These are phyloP conservation scores for Sebastes schlegelii DNA, from an alignment of 2,113 vertebrate genomes.

Conservation along the genomic window DNA sequence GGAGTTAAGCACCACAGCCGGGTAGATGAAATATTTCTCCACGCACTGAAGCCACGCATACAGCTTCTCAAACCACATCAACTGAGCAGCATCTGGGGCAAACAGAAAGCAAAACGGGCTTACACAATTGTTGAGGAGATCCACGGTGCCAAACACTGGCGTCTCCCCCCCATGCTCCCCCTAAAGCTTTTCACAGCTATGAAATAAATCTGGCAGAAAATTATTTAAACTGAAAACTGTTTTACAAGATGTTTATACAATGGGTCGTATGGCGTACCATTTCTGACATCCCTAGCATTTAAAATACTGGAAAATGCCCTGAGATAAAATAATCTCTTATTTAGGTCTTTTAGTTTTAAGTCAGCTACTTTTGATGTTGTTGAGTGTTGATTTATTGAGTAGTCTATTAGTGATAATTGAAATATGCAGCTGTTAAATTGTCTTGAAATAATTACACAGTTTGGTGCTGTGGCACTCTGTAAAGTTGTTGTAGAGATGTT, in stretches of 20 bases:
- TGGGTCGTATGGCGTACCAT: not conserved
- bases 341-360: not conserved
- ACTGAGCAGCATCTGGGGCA: constrained; percentile 88
- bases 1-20: constrained; percentile 91
- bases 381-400: not conserved
- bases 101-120: not conserved
- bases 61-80: constrained; percentile 96
- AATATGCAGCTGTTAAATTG: not conserved
- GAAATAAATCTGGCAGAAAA: constrained; percentile 17
- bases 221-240: constrained; percentile 1
- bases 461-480: not conserved
- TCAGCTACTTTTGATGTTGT: not conserved
- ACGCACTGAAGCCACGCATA: constrained; percentile 92
- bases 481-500: not conserved
- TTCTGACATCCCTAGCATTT: not conserved
- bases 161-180: not conserved
- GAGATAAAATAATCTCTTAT: not conserved
- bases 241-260: not conserved
- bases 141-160: not conserved
- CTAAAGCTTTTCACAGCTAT: constrained; percentile 1
- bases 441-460: not conserved
- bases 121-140: not conserved
- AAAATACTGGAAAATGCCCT: not conserved
- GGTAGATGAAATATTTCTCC: constrained; percentile 93
- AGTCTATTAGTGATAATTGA: not conserved